phyloP scores from a whole-genome alignment of 2,113 vertebrate genomes.

The Xerus inauris region DNA sequence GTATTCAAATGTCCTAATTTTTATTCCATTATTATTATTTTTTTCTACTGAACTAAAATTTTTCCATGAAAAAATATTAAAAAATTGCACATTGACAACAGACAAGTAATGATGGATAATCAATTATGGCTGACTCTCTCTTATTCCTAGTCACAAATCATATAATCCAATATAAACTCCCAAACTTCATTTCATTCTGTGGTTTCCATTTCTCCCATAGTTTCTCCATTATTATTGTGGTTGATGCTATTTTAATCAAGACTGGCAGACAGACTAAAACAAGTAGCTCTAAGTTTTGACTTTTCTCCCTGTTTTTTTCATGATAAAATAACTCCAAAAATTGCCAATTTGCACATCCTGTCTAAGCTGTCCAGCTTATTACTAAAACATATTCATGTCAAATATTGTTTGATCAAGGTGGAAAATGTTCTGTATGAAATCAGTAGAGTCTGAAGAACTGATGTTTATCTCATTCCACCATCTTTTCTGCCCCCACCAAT shows the following conservation, averaged over 20 bases:
- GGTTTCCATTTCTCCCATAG: not conserved
- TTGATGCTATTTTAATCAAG: not conserved
- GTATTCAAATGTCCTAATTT: not conserved
- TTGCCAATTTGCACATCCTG: not conserved
- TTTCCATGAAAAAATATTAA: constrained; percentile 53
- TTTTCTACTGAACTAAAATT: not conserved
- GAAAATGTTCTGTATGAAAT: not conserved
- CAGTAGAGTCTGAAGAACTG: not conserved
- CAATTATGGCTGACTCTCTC: not conserved
- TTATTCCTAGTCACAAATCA: constrained; percentile 46
- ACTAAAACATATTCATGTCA: constrained; percentile 7
- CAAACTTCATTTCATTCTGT: constrained; percentile 12
- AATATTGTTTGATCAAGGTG: not conserved
- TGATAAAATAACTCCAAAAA: not conserved
- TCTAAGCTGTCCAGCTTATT: not conserved
- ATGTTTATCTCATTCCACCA: too few species aligned
- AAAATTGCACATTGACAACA: not conserved
- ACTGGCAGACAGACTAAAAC: not conserved
- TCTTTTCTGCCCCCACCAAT: too few species aligned
- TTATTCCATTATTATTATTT: not conserved
- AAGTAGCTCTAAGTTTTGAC: not conserved
- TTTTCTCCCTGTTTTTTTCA: constrained; percentile 2
- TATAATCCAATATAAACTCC: constrained; percentile 21
- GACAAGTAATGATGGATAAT: not conserved
- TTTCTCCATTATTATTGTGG: not conserved